Conservation (phyloP, 30 jellyfish, hydroid and myxozoan genomes). For the Turritopsis dohrnii region DNA sequence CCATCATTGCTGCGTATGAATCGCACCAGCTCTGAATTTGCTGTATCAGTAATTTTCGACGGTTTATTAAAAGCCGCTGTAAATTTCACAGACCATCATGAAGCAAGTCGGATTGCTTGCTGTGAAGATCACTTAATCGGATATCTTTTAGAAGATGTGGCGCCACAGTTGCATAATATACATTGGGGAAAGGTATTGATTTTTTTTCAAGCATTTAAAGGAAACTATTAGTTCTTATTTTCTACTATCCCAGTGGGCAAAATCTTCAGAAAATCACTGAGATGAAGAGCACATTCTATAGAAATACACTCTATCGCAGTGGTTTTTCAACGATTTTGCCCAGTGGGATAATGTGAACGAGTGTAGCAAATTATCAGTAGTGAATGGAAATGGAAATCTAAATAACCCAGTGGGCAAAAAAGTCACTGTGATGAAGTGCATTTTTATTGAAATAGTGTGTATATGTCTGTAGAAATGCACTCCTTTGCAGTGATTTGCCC, state of each 20-base stretch:
- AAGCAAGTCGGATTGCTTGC: conserved; percentile 33
- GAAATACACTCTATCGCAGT: no score
- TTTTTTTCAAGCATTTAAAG: neutral
- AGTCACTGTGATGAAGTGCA: neutral
- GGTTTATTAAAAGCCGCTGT: conserved; percentile 67
- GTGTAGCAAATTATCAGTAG: no score
- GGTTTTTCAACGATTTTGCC: no score
- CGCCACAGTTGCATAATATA: conserved; percentile 66
- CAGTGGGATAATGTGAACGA: no score
- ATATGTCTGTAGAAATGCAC: neutral
- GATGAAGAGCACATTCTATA: no score
- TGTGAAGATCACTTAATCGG: conserved; percentile 32
- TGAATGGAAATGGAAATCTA: no score
- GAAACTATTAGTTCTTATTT: no score
- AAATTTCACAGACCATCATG: conserved; percentile 66
- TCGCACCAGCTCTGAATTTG: conserved; percentile 52
- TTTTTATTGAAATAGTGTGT: neutral
- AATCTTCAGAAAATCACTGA: no score
- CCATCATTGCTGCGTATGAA: conserved; percentile 36
- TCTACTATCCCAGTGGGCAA: no score
- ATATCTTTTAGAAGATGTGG: conserved; percentile 45
- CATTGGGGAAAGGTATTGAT: conserved; percentile 76
- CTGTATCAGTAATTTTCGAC: conserved; percentile 81
- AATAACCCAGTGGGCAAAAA: neutral
- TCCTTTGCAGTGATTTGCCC: neutral